Evolutionary conservation across 2,888 invertebrate genomes (phyloP).

Genomic region (Andrena dorsata): DNA sequence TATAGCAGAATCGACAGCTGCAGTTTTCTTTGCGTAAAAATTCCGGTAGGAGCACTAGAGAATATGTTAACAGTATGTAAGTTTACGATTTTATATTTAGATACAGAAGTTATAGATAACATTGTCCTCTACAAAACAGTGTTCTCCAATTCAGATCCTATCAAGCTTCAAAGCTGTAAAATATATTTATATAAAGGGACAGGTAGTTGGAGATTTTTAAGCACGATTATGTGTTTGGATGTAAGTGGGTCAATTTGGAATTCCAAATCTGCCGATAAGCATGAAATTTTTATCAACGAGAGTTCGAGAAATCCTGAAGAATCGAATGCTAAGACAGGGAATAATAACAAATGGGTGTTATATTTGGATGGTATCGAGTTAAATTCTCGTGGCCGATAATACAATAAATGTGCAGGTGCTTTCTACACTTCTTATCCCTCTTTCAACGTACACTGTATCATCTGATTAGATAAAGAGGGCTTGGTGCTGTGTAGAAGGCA

Average conservation of each 20-base stretch:
- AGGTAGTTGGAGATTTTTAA: too few relatives aligned
- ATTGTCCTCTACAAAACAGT: too few relatives aligned
- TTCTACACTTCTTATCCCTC: slow-evolving; percentile 71
- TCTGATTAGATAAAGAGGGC: slow-evolving; percentile 84
- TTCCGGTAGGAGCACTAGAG: too few relatives aligned
- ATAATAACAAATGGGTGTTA: slow-evolving; percentile 29
- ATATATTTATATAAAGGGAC: too few relatives aligned
- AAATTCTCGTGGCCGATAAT: slow-evolving; percentile 56
- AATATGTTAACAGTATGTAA: too few relatives aligned
- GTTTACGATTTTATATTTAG: too few relatives aligned
- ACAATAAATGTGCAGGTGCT: slow-evolving; percentile 58
- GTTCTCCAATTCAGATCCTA: too few relatives aligned
- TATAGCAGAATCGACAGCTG: too few relatives aligned
- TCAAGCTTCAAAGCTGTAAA: too few relatives aligned
- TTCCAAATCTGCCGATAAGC: not conserved
- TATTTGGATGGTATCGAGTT: slow-evolving; percentile 30
- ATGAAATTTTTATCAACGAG: not conserved
- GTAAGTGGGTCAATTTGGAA: not conserved
- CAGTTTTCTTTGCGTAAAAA: too few relatives aligned
- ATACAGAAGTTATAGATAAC: too few relatives aligned
- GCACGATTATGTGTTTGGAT: too few relatives aligned
- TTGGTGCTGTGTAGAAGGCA: slow-evolving; percentile 75
- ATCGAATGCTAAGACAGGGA: not conserved
- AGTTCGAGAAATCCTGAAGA: not conserved
- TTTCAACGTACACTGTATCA: slow-evolving; percentile 72